Percentiles rank a stretch among this genome's conserved stretches.
Conservation (phyloP, 30 jellyfish, hydroid and myxozoan species). For the Aurelia aurita region DNA sequence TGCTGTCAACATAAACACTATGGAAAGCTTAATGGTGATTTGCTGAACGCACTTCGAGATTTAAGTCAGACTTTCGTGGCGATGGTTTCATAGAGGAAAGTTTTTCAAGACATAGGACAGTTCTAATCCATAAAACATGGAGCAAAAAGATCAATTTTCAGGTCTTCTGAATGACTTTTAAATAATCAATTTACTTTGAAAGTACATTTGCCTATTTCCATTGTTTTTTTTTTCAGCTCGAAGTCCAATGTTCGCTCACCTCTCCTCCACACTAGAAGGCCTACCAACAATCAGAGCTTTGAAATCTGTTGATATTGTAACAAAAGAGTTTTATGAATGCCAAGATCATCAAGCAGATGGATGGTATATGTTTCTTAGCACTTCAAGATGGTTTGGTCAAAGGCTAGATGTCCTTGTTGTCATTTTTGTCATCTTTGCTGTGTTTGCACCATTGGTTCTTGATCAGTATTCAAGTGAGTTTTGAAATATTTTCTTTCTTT, state of each 20-base stretch:
- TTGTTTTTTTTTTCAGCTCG: constrained; percentile 63
- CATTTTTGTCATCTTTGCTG: constrained; percentile 30
- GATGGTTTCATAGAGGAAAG: too few species aligned
- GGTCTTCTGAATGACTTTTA: too few species aligned
- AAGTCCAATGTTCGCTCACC: constrained; percentile 80
- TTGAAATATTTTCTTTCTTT: too few species aligned
- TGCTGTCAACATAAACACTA: too few species aligned
- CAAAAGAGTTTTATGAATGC: constrained; percentile 63
- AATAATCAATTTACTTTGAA: background rate
- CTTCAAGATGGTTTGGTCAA: constrained; percentile 81
- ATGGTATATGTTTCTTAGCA: constrained; percentile 49
- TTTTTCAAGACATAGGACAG: too few species aligned
- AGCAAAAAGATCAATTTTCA: too few species aligned
- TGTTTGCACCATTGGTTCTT: constrained; percentile 65
- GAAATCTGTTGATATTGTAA: constrained; percentile 29
- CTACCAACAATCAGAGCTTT: constrained; percentile 73
- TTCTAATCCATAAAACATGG: too few species aligned
- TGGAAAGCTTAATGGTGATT: too few species aligned
- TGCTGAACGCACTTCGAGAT: too few species aligned
- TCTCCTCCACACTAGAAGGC: constrained; percentile 82
- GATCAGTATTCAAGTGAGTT: constrained; percentile 57
- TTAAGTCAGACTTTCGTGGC: too few species aligned
- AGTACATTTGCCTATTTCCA: background rate
- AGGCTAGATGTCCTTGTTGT: constrained; percentile 57
- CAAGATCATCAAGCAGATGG: constrained; percentile 83